Evolutionary conservation across 2,797 vertebrate species (phyloP), one percentile per base, ranked within the genome.

Genomic region (Tamandua tetradactyla): DNA sequence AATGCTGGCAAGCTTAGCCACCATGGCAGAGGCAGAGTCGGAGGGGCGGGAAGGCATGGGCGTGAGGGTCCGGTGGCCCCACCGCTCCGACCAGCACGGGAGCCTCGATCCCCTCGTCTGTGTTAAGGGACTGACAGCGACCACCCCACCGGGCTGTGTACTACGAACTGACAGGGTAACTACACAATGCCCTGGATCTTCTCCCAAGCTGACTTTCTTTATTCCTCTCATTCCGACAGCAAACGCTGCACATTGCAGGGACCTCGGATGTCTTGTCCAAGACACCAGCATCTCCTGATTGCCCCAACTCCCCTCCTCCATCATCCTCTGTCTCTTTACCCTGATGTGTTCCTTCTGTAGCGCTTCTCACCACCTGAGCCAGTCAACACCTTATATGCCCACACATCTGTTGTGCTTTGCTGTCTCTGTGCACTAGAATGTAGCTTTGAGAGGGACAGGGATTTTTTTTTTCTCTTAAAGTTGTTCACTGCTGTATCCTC

Each of bases 131-230:
- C 55, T 30, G 17, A 55, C 7, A 55, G 35, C 0, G 5, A 49
- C 66, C 37, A 12, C 52, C 14, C 18, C 7, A 6, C 6, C 20
- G 55, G 59, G 40, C 55, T 9, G 11, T 2, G 2, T 2, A 0
- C 17, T 0, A 0, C 2, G 8, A 12, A 8, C 0, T 37, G 44
- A 37, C 10, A 1, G 2, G 11, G 47, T 13, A 15, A 13, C 23
- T 1, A 0, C 5, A 17, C n/a, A 5, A 14, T 37, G 32, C 25
- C 9, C 61, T 25, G 35, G 7, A 23, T 25, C 86, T 71, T 86
- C 42, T 6, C 32, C 47, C 20, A 25, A 35, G 3, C 17, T 15
- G 1, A 8, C 75, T 40, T 42, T 32, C n/a, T 44, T n/a, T 4
- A 2, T 15, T 14, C 40, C 64, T 79, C 49, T 49, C 52, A 32